Conservation (phyloP, 2,888 invertebrate genomes). For the Lasioglossum vierecki region DNA sequence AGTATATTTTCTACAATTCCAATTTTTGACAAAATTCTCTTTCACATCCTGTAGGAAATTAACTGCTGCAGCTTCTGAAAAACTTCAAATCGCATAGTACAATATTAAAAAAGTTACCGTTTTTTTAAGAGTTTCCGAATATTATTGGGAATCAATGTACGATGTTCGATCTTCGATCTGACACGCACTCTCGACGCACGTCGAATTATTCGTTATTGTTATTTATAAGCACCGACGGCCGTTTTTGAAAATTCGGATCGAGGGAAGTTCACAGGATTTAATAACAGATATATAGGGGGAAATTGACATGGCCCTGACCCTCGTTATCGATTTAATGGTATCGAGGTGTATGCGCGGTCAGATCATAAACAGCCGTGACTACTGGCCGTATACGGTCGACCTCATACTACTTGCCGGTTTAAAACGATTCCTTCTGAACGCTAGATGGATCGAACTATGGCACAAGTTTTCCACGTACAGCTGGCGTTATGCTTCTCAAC, state of each 20-base stretch:
- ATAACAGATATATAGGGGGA: constrained; percentile 18
- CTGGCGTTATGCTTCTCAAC: background rate
- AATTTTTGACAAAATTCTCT: no score
- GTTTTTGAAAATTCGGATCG: background rate
- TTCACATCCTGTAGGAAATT: no score
- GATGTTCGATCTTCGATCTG: no score
- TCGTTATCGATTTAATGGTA: constrained; percentile 43
- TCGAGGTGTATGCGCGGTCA: constrained; percentile 27
- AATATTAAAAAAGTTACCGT: no score
- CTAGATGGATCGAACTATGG: constrained; percentile 15
- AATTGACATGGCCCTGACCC: constrained; percentile 32
- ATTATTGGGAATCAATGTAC: no score
- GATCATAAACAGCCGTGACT: constrained; percentile 42
- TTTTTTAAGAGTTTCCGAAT: no score
- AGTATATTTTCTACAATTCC: no score
- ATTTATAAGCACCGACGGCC: background rate
- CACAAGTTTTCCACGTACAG: background rate
- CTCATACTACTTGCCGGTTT: constrained; percentile 26
- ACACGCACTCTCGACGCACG: background rate
- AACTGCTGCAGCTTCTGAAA: no score
- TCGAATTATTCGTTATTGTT: background rate
- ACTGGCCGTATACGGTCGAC: constrained; percentile 26
- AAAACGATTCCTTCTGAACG: constrained; percentile 23
- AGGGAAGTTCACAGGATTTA: constrained; percentile 21
- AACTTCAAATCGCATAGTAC: no score